These are phyloP conservation scores for Erinaceus europaeus DNA, from an alignment of 2,113 vertebrate species.

Conservation along the genomic window DNA sequence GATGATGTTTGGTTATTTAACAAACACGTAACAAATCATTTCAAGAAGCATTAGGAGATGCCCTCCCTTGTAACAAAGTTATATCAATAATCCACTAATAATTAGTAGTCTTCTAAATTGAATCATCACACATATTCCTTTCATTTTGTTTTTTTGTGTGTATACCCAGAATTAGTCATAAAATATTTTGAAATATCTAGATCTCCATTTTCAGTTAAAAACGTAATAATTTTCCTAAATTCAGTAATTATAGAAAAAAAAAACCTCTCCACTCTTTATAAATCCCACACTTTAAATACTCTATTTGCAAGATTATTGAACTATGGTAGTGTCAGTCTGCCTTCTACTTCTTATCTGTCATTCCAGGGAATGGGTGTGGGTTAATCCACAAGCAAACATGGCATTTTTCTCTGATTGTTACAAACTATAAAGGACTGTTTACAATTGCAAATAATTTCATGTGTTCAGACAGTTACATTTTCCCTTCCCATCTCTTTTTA, in stretches of 20 bases:
- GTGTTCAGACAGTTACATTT: not conserved
- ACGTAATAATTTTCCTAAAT: too few species aligned
- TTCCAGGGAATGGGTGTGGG: too few species aligned
- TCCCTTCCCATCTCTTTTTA: not conserved
- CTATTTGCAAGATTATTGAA: too few species aligned
- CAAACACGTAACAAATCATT: not conserved
- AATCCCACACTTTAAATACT: not conserved
- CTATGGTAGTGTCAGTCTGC: too few species aligned
- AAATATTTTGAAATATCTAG: not conserved
- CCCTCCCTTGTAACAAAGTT: not conserved
- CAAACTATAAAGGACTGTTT: conserved; percentile 15
- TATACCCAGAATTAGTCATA: not conserved
- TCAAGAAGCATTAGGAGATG: not conserved
- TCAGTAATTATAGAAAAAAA: not conserved
- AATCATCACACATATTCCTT: not conserved
- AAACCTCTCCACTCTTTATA: not conserved
- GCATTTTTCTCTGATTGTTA: not conserved
- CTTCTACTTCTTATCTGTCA: too few species aligned
- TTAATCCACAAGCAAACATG: not conserved
- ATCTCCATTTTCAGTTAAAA: not conserved
- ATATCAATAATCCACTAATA: not conserved
- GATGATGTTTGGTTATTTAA: not conserved
- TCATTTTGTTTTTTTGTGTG: not conserved
- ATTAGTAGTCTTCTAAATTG: not conserved
- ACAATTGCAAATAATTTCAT: not conserved